These are phyloP conservation scores for Ceyx cyanopectus DNA, from an alignment of 2,113 vertebrate species.

Conservation along the genomic window DNA sequence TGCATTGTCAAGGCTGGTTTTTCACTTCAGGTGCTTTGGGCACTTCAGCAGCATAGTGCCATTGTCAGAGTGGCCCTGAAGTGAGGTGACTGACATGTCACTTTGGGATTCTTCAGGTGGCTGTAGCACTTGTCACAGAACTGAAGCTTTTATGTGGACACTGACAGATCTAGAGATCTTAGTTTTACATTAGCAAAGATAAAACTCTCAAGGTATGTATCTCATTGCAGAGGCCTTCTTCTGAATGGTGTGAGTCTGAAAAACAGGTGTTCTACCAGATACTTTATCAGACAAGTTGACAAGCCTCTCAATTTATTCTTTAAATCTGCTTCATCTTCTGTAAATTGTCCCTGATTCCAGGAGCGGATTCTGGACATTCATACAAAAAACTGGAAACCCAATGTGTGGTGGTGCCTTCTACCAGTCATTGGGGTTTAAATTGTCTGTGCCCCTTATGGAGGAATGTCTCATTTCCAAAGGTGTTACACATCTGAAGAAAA, in stretches of 20 bases:
- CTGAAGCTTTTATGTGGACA: neutral
- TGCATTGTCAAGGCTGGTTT: neutral
- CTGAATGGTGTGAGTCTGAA: neutral
- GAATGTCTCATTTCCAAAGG: neutral
- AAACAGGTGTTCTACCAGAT: neutral
- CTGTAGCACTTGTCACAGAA: neutral
- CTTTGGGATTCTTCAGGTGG: neutral
- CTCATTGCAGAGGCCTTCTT: neutral
- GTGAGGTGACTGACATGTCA: neutral
- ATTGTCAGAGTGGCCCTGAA: neutral
- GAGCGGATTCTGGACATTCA: neutral
- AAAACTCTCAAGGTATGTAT: neutral
- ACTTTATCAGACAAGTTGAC: neutral
- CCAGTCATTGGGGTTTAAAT: neutral
- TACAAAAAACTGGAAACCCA: neutral
- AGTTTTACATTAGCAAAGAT: neutral
- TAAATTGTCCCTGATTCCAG: neutral
- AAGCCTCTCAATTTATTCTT: neutral
- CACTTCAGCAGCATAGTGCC: fast-evolving
- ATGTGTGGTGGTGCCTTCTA: neutral
- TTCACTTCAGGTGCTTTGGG: neutral
- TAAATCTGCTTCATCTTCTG: neutral
- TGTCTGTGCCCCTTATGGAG: neutral
- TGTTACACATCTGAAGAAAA: neutral
- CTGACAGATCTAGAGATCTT: neutral